These are phyloP conservation scores for Andrena fulva DNA, from an alignment of 2,888 invertebrate genomes.

Conservation along the genomic window DNA sequence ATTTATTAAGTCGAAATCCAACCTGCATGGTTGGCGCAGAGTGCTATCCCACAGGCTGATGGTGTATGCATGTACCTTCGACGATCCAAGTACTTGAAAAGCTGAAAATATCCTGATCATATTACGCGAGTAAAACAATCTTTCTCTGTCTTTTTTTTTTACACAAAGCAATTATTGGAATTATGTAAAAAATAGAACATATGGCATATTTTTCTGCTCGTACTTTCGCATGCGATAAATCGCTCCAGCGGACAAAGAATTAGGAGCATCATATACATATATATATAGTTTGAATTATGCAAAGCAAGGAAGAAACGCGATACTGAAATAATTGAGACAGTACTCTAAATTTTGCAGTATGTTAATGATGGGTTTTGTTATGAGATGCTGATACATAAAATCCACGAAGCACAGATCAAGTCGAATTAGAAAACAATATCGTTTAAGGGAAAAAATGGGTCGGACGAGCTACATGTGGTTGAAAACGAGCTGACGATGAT, in stretches of 20 bases:
- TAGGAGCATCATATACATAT: neutral
- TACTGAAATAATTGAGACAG: conserved; percentile 53
- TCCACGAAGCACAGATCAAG: conserved; percentile 50
- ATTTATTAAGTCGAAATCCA: conserved; percentile 50
- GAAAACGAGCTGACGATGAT: conserved; percentile 28
- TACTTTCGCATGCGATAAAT: conserved; percentile 55
- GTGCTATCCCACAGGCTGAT: conserved; percentile 34
- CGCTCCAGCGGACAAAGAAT: conserved; percentile 37
- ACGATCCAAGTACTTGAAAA: conserved; percentile 44
- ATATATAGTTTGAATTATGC: conserved; percentile 48
- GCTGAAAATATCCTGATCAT: conserved; percentile 14
- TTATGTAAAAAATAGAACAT: conserved; percentile 49
- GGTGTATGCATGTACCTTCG: conserved; percentile 25
- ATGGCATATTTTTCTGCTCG: conserved; percentile 69
- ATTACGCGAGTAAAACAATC: conserved; percentile 46
- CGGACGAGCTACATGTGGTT: conserved; percentile 42
- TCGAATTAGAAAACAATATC: conserved; percentile 26
- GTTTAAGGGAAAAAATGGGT: conserved; percentile 24
- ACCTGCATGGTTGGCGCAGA: conserved; percentile 44
- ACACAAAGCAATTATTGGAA: conserved; percentile 52
- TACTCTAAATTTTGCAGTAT: conserved; percentile 69
- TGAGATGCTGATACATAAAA: conserved; percentile 67
- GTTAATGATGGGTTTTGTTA: conserved; percentile 79
- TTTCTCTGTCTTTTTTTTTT: conserved; percentile 61
- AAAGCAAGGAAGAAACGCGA: conserved; percentile 41